A percentile compares a stretch with the other conserved stretches of the same genome.
phyloP scores from a whole-genome alignment of 2,797 vertebrate species.

The Leptodactylus fallax region DNA sequence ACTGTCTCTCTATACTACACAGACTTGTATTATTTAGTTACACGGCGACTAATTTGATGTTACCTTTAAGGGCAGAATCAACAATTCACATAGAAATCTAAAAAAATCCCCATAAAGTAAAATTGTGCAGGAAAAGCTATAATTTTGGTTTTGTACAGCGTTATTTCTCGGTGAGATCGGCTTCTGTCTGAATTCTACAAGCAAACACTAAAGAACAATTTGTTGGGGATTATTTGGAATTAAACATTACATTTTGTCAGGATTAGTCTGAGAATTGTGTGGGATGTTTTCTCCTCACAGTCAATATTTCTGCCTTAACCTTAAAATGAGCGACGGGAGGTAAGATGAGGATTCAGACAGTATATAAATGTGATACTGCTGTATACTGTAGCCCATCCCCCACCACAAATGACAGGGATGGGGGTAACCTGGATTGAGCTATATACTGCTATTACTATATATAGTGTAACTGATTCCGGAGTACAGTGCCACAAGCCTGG shows the following conservation, averaged over 20 bases:
- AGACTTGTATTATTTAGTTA: too few species aligned
- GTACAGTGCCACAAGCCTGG: too few species aligned
- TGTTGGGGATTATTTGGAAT: slow-evolving; percentile 39
- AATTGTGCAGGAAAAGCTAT: not conserved
- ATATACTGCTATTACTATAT: not conserved
- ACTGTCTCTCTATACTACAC: too few species aligned
- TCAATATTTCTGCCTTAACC: slow-evolving; percentile 6
- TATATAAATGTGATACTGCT: not conserved
- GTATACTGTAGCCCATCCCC: not conserved
- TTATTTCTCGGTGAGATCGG: not conserved
- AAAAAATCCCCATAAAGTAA: not conserved
- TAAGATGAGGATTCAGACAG: not conserved
- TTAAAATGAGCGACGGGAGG: not conserved
- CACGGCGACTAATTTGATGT: too few species aligned
- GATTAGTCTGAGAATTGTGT: slow-evolving; percentile 18
- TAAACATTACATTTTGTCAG: slow-evolving; percentile 25
- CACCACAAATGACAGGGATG: not conserved
- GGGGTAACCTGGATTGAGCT: not conserved
- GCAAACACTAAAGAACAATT: slow-evolving; percentile 22
- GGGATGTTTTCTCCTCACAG: slow-evolving; percentile 9
- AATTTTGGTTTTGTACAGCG: not conserved
- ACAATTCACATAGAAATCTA: not conserved
- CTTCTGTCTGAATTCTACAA: not conserved
- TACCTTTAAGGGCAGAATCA: not conserved
- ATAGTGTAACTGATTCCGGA: not conserved